Conservation (phyloP, 2,797 vertebrate species). For the Neoniphon sammara region DNA sequence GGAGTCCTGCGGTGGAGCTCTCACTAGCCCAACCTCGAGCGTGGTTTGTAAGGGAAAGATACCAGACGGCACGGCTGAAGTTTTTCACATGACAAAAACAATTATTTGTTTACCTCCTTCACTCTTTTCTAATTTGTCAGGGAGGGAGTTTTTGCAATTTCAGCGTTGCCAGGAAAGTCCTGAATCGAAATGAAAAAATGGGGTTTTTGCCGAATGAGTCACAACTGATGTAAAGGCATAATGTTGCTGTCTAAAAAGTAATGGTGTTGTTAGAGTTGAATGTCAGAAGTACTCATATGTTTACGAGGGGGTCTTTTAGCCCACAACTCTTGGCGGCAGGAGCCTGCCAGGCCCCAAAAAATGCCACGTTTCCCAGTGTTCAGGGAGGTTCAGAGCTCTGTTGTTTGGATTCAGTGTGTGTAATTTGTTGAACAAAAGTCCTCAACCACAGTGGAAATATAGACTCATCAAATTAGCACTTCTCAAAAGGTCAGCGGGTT, state of each 20-base stretch:
- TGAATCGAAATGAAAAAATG: slow-evolving; percentile 59
- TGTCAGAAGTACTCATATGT: slow-evolving; percentile 67
- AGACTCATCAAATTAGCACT: slow-evolving; percentile 73
- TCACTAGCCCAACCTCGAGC: slow-evolving; percentile 74
- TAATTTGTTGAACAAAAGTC: slow-evolving; percentile 70
- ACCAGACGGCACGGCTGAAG: slow-evolving; percentile 79
- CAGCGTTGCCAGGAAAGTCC: slow-evolving; percentile 58
- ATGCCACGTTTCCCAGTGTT: slow-evolving; percentile 62
- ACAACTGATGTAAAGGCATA: slow-evolving; percentile 60
- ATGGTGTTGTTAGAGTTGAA: slow-evolving; percentile 61
- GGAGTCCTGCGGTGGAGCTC: slow-evolving; percentile 80
- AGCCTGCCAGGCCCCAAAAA: slow-evolving; percentile 47
- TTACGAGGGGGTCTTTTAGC: slow-evolving; percentile 64
- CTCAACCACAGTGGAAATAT: slow-evolving; percentile 77
- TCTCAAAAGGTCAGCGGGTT: slow-evolving; percentile 73
- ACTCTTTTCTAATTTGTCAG: slow-evolving; percentile 64
- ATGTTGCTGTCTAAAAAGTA: slow-evolving; percentile 69
- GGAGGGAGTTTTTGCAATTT: slow-evolving; percentile 40
- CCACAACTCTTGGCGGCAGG: slow-evolving; percentile 67
- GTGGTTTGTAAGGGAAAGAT: slow-evolving; percentile 80
- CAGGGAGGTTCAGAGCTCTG: slow-evolving; percentile 65
- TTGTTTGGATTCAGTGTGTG: slow-evolving; percentile 69
- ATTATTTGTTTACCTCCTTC: slow-evolving; percentile 78
- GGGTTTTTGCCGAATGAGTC: slow-evolving; percentile 52
- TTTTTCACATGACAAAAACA: slow-evolving; percentile 83